Conservation (phyloP, 1,140 invertebrate species). For the Hypothenemus hampei region DNA sequence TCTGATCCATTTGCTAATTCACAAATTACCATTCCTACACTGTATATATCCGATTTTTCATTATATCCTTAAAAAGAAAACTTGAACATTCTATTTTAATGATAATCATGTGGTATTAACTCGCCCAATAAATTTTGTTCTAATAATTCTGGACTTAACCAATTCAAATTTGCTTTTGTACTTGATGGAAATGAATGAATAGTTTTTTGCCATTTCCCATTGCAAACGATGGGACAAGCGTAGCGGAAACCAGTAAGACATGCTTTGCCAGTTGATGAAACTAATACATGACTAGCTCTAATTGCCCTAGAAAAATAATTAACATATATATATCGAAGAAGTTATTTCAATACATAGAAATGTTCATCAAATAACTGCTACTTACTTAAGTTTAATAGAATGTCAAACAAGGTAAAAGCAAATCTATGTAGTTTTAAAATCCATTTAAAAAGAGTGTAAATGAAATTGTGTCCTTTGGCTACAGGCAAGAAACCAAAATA, state of each 20-base stretch:
- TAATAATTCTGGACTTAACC: constrained; percentile 86
- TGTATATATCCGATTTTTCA: constrained; percentile 86
- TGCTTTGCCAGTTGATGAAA: constrained; percentile 64
- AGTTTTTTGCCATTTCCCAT: constrained; percentile 62
- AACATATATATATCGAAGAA: too few species aligned
- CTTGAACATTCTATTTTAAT: background rate
- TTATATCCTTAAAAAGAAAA: constrained; percentile 65
- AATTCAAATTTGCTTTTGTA: constrained; percentile 69
- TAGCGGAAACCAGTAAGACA: constrained; percentile 73
- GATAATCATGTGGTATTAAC: constrained; percentile 4
- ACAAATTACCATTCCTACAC: constrained; percentile 80
- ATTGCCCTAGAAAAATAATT: constrained; percentile 58
- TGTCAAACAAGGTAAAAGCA: too few species aligned
- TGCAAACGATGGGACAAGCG: constrained; percentile 63
- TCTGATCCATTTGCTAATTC: constrained; percentile 85
- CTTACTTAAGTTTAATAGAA: too few species aligned
- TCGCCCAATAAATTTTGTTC: constrained; percentile 76
- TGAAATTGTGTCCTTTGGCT: too few species aligned
- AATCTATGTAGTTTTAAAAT: too few species aligned
- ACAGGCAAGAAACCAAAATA: too few species aligned
- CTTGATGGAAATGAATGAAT: constrained; percentile 71
- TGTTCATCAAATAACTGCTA: too few species aligned
- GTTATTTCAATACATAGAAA: too few species aligned
- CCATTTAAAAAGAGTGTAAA: too few species aligned
- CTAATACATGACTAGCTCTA: constrained; percentile 76